Percentiles rank a stretch among this genome's conserved stretches.
These are phyloP conservation scores for Lates japonicus DNA, from an alignment of 2,797 vertebrate genomes.

Conservation along the genomic window DNA sequence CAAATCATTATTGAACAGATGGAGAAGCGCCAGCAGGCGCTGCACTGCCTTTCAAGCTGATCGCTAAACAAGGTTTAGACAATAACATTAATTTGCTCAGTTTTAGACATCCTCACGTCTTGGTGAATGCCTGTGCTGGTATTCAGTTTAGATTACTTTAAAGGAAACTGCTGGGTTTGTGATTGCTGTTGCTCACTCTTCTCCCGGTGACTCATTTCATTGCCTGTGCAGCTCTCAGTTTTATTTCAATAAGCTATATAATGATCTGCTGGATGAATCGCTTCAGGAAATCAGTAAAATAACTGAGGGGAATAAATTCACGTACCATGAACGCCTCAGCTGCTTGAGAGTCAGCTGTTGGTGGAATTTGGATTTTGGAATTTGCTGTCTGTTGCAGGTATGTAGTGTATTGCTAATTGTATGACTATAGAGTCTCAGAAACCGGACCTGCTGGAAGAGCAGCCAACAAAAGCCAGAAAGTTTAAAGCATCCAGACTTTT, in stretches of 20 bases:
- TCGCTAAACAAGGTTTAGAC: conserved; percentile 65
- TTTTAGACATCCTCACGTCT: conserved; percentile 40
- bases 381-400: conserved; percentile 49
- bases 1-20: conserved; percentile 75
- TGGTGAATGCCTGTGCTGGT: conserved; percentile 15
- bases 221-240: conserved; percentile 27
- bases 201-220: conserved; percentile 40
- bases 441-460: conserved; percentile 43
- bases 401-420: conserved; percentile 50
- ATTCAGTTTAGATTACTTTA: conserved; percentile 45
- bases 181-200: conserved; percentile 43
- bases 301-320: conserved; percentile 17
- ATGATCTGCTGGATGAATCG: conserved; percentile 23
- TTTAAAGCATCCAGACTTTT: conserved; percentile 32
- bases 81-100: conserved; percentile 67
- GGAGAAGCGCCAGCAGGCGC: conserved; percentile 65
- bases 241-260: conserved; percentile 39
- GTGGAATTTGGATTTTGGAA: conserved; percentile 32
- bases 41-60: conserved; percentile 65
- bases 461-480: conserved; percentile 32
- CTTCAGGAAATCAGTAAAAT: conserved; percentile 34
- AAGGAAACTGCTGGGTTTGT: conserved; percentile 41
- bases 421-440: conserved; percentile 12
- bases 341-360: conserved; percentile 31
- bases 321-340: conserved; percentile 8